Conservation (phyloP, 2,888 invertebrate genomes). For the Pyrgus malvae region DNA sequence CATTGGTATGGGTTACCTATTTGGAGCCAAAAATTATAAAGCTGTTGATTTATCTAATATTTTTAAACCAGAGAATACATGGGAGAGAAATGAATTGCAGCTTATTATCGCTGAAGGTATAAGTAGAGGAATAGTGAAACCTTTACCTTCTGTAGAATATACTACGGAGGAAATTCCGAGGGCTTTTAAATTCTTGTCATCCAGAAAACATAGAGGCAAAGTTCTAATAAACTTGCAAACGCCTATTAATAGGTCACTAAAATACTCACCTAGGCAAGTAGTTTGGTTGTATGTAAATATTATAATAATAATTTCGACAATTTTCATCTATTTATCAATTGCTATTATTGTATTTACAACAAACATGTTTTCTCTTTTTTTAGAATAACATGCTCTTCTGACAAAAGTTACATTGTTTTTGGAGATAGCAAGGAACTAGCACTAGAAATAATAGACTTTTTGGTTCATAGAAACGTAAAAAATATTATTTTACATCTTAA, state of each 20-base stretch:
- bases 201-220: not conserved
- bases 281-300: too few species aligned
- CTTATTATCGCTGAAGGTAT: not conserved
- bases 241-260: too few species aligned
- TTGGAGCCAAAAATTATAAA: constrained; percentile 8
- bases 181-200: not conserved
- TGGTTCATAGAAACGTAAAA: constrained; percentile 1
- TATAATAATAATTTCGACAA: too few species aligned
- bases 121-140: not conserved
- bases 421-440: not conserved
- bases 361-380: too few species aligned
- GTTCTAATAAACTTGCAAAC: not conserved
- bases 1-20: not conserved
- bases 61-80: constrained; percentile 40
- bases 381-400: not conserved
- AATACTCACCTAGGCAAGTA: not conserved
- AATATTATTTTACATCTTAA: not conserved
- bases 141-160: not conserved
- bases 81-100: constrained; percentile 43
- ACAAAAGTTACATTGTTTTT: not conserved
- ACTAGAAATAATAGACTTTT: not conserved
- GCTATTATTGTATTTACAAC: too few species aligned
- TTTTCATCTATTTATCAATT: too few species aligned
- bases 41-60: constrained; percentile 36
- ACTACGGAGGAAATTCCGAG: not conserved